Evolutionary conservation across 2,113 vertebrate species (phyloP).

Genomic region (Connochaetes taurinus): DNA sequence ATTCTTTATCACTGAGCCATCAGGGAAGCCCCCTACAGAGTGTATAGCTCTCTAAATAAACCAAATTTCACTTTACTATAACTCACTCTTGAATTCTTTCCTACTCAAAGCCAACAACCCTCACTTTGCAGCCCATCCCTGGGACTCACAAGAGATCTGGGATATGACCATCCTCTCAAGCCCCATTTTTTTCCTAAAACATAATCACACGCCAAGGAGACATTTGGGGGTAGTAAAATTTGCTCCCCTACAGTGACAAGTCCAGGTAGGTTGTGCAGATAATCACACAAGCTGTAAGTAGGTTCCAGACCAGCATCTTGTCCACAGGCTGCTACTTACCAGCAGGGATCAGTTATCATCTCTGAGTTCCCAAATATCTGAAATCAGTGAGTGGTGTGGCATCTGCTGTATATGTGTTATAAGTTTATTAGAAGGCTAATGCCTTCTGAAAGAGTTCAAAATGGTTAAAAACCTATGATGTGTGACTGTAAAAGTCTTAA

Average conservation of each 20-base stretch:
- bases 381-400: not conserved
- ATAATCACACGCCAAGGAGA: not conserved
- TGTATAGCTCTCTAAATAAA: not conserved
- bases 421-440: not conserved
- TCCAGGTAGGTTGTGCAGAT: not conserved
- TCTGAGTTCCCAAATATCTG: not conserved
- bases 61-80: not conserved
- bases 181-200: not conserved
- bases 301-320: not conserved
- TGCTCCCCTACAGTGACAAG: not conserved
- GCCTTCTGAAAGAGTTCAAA: not conserved
- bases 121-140: not conserved
- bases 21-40: not conserved
- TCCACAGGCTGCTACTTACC: not conserved
- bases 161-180: not conserved
- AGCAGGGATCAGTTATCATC: not conserved
- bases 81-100: not conserved
- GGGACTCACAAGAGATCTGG: not conserved
- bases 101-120: not conserved
- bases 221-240: not conserved
- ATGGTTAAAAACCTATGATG: not conserved
- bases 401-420: fast-evolving
- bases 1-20: not conserved
- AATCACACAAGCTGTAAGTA: too few species aligned
- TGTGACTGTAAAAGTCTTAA: not conserved